Percentiles rank a stretch among this genome's conserved stretches.
Conservation (phyloP, 2,888 invertebrate species). For the Chelonus formosanus region DNA sequence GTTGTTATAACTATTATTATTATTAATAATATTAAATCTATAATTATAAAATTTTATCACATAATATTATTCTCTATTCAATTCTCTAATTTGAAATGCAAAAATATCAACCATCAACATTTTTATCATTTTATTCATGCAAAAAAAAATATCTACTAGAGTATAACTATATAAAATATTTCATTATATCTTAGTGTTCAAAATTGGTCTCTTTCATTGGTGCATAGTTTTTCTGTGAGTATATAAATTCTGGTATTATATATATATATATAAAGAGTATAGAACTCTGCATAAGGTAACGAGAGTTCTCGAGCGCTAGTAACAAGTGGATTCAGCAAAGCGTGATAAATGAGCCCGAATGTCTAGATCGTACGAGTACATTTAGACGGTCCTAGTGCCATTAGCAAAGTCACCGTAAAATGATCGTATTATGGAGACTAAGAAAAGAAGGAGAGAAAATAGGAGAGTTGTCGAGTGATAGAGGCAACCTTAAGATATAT, state of each 20-base stretch:
- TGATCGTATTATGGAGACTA: constrained; percentile 44
- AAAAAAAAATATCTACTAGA: too few species aligned
- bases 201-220: not conserved
- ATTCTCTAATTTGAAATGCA: too few species aligned
- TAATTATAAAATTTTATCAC: too few species aligned
- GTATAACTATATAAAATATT: too few species aligned
- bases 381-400: constrained; percentile 31
- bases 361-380: constrained; percentile 28
- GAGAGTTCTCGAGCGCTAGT: constrained; percentile 28
- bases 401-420: constrained; percentile 47
- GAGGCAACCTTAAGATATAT: not conserved
- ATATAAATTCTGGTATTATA: not conserved
- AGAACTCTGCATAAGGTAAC: constrained; percentile 10
- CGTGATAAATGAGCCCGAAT: constrained; percentile 41
- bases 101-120: too few species aligned
- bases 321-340: constrained; percentile 42
- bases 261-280: too few species aligned
- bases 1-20: too few species aligned
- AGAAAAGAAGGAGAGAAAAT: not conserved
- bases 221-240: not conserved
- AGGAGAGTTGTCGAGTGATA: constrained; percentile 17
- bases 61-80: too few species aligned
- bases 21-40: too few species aligned
- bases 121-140: too few species aligned
- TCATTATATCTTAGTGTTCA: too few species aligned